Evolutionary conservation across 2,113 vertebrate species (phyloP).

Genomic region (Ovis canadensis): DNA sequence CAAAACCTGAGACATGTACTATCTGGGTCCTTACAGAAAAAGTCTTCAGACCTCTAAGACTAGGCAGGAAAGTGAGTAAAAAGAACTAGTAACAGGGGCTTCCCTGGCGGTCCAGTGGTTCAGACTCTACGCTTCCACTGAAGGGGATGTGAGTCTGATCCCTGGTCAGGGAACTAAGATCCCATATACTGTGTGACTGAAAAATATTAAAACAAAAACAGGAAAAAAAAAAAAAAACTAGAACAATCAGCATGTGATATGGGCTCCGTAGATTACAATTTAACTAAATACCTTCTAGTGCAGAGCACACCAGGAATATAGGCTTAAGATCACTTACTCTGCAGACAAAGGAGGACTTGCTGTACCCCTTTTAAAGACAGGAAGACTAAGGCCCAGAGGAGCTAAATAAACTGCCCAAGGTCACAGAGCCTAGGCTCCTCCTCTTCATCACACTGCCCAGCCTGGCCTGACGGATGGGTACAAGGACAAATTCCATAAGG

Average conservation of each 20-base stretch:
- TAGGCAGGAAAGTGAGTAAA: neutral
- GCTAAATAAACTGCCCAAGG: neutral
- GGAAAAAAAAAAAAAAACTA: neutral
- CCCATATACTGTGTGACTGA: neutral
- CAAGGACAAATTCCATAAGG: fast-evolving
- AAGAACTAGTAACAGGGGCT: neutral
- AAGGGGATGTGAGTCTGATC: neutral
- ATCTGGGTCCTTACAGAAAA: neutral
- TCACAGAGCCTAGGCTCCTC: neutral
- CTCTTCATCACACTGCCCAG: neutral
- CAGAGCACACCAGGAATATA: neutral
- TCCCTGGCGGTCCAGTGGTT: neutral
- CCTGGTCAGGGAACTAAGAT: neutral
- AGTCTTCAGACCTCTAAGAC: neutral
- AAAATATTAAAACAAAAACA: neutral
- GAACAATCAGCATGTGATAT: neutral
- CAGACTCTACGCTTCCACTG: neutral
- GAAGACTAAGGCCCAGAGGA: neutral
- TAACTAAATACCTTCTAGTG: neutral
- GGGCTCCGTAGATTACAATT: neutral
- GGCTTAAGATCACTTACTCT: neutral
- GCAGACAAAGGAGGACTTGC: neutral
- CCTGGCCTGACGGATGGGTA: neutral
- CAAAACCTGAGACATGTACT: neutral
- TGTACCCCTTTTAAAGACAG: neutral